phyloP scores from a whole-genome alignment of 2,113 vertebrate genomes.

The Conger conger region DNA sequence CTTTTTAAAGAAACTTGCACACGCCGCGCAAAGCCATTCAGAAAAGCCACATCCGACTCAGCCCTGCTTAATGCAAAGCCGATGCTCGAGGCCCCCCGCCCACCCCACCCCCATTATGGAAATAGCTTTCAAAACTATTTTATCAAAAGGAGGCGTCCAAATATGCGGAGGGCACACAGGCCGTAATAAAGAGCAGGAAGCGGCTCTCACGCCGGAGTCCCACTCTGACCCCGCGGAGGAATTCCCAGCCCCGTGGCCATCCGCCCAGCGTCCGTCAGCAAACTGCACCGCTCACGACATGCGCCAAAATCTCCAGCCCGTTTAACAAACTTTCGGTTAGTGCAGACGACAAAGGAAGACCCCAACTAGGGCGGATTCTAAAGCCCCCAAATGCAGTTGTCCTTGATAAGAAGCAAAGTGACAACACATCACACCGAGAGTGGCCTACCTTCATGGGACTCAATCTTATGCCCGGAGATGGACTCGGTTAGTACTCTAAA shows the following conservation, averaged over 20 bases:
- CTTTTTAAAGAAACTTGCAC: too few species aligned
- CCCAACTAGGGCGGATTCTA: too few species aligned
- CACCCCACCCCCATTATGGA: constrained; percentile 28
- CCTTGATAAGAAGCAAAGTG: too few species aligned
- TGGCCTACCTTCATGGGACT: not conserved
- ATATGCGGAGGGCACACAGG: constrained; percentile 35
- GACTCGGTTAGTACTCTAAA: not conserved
- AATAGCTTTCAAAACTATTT: constrained; percentile 40
- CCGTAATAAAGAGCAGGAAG: constrained; percentile 30
- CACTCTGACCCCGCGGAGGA: not conserved
- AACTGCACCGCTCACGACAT: too few species aligned
- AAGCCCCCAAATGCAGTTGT: too few species aligned
- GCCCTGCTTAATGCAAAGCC: constrained; percentile 8
- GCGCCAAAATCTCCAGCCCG: too few species aligned
- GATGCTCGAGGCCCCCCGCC: constrained; percentile 20
- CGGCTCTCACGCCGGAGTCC: constrained; percentile 23
- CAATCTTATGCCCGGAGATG: not conserved
- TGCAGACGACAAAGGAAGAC: too few species aligned
- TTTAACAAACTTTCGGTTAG: too few species aligned
- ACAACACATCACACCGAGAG: too few species aligned
- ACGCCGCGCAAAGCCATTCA: not conserved
- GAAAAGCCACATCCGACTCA: not conserved
- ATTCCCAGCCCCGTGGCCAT: constrained; percentile 21
- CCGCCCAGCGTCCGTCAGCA: not conserved
- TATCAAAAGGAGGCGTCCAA: constrained; percentile 26